phyloP scores from a whole-genome alignment of 35 echinoderm and acorn worm genomes.

The Heliocidaris erythrogramma region DNA sequence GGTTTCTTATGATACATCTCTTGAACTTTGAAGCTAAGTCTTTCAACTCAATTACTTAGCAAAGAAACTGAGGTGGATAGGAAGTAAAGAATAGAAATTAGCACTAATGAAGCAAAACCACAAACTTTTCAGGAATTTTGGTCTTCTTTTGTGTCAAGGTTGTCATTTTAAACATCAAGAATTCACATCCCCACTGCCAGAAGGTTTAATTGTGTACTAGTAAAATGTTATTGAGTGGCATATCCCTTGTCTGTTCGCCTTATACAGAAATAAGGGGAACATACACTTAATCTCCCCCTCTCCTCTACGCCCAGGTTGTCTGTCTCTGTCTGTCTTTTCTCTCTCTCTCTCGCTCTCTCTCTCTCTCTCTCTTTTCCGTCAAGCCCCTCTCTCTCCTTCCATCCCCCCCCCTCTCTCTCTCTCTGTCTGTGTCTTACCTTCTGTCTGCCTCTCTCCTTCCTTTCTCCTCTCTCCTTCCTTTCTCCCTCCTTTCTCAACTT shows the following conservation, averaged over 20 bases:
- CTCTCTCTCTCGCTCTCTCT: no score
- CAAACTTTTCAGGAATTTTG: background rate
- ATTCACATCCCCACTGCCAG: no score
- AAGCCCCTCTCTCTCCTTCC: no score
- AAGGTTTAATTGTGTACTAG: background rate
- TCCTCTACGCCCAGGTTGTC: background rate
- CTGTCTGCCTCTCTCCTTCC: no score
- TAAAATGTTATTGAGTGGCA: background rate
- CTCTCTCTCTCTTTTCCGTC: no score
- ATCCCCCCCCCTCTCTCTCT: no score
- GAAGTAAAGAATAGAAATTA: background rate
- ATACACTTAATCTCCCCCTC: background rate
- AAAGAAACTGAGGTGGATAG: background rate
- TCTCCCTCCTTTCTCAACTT: no score
- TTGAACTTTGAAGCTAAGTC: background rate
- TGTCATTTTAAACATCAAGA: background rate
- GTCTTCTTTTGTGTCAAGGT: background rate
- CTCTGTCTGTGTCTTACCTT: background rate
- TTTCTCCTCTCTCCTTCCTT: no score
- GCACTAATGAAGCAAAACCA: slow-evolving; percentile 2
- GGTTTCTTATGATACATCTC: background rate
- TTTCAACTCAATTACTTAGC: background rate
- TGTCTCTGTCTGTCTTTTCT: background rate
- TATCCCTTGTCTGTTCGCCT: background rate
- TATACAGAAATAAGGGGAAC: background rate